phyloP scores from a whole-genome alignment of 2,797 vertebrate species.

The Falco peregrinus region DNA sequence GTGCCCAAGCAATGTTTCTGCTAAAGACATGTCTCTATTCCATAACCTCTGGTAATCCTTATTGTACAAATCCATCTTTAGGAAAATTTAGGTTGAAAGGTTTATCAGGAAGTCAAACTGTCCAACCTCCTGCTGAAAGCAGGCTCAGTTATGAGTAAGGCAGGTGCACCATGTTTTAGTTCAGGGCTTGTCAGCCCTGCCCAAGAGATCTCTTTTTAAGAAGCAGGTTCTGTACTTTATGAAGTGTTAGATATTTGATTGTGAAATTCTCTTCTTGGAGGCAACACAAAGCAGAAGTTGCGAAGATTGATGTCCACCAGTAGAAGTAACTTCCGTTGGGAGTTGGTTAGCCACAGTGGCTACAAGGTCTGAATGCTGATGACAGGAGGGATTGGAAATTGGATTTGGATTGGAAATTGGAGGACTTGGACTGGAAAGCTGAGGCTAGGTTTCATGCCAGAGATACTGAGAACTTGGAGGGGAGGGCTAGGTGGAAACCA shows the following conservation, averaged over 20 bases:
- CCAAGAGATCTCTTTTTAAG: background rate
- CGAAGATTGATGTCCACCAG: background rate
- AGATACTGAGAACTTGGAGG: background rate
- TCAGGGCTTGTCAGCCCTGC: background rate
- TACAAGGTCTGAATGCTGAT: background rate
- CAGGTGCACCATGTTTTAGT: background rate
- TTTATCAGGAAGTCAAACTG: background rate
- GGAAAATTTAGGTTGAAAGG: conserved; percentile 1
- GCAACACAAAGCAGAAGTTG: background rate
- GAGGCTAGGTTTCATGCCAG: background rate
- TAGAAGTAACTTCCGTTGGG: background rate
- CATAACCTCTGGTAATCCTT: background rate
- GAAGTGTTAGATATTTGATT: background rate
- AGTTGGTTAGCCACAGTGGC: background rate
- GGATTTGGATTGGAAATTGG: too few relatives aligned
- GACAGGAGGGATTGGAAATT: background rate
- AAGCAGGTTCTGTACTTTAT: background rate
- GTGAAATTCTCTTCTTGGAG: background rate
- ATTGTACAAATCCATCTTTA: background rate
- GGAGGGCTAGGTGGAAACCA: background rate
- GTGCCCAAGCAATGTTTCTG: background rate
- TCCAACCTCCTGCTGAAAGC: background rate
- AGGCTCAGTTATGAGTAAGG: background rate
- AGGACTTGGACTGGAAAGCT: background rate
- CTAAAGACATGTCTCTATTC: background rate